Evolutionary conservation across 2,888 invertebrate species (phyloP), one percentile per base, ranked within the genome.

Genomic region (Lepidocyrtoides sp.): DNA sequence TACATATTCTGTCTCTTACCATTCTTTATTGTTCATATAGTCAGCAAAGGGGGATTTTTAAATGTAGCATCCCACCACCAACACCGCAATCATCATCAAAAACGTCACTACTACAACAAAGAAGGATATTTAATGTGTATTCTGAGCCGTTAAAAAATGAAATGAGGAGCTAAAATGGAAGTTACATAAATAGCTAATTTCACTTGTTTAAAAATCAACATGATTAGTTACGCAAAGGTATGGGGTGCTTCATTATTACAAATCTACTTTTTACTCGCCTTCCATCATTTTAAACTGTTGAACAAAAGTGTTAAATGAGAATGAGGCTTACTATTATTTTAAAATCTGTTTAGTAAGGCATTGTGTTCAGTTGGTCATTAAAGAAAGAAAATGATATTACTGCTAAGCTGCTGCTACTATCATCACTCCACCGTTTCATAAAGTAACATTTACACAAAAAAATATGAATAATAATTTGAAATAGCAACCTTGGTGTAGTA

Each of bases 1-100:
- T 90, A n/a, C n/a, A n/a, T n/a, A n/a, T 90, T 89, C 89, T 83
- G 83, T 51, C 75, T 44, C 77, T 66, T 81, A 23, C 81, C 81
- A 29, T 32, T 82, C 8, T 26, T n/a, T 57, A 85, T 54, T 29
- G 48, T 10, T 17, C 54, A 29, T 66, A 20, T 32, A 17, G 69
- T 51, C 51, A 75, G 72, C 77, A 72, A 26, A 8, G n/a, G n/a
- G n/a, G n/a, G n/a, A n/a, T n/a, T n/a, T n/a, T n/a, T n/a, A n/a
- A n/a, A n/a, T n/a, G n/a, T 44, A 72, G 66, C 36, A 69, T n/a
- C 14, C 26, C 44, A 75, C 7, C 72, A 75, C 14, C n/a, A n/a
- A 26, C 60, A 23, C 17, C 60, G 12, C 23, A n/a, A 20, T 29
- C 12, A 14, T 66, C 41, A 60, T 48, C n/a, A 72, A 0, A 63